phyloP scores from a whole-genome alignment of 2,888 invertebrate species.

The Sericinus montela region DNA sequence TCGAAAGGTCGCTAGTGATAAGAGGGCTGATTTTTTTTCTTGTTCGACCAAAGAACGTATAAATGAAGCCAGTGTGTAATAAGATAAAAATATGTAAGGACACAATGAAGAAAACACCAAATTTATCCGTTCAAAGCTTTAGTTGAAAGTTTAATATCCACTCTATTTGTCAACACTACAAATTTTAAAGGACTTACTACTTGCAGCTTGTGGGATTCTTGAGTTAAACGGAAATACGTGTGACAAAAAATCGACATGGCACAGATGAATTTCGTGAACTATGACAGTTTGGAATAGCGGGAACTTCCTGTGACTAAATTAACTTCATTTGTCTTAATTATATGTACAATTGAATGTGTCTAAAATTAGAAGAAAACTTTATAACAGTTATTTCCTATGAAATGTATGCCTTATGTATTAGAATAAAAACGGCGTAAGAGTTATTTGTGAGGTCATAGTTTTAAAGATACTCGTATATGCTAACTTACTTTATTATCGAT shows the following conservation, averaged over 20 bases:
- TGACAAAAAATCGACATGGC: conserved; percentile 15
- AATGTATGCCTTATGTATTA: too few species aligned
- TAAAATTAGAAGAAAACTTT: neutral
- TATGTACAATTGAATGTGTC: neutral
- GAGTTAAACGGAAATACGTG: conserved; percentile 8
- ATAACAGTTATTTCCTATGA: too few species aligned
- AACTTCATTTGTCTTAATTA: neutral
- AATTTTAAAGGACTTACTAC: conserved; percentile 9
- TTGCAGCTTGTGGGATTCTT: conserved; percentile 19
- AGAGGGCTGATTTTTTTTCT: too few species aligned
- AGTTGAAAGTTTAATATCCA: conserved; percentile 11
- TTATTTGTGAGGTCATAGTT: too few species aligned
- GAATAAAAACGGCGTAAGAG: too few species aligned
- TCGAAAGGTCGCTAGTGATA: too few species aligned
- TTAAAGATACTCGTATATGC: too few species aligned
- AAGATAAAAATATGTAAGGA: too few species aligned
- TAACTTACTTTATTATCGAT: too few species aligned
- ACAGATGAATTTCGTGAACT: conserved; percentile 15
- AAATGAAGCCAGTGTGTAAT: too few species aligned
- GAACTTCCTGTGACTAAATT: conserved; percentile 12
- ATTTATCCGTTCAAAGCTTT: conserved; percentile 13
- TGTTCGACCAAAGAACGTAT: too few species aligned
- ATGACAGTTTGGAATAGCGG: conserved; percentile 3
- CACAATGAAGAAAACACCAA: neutral
- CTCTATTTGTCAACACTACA: conserved; percentile 16